Evolutionary conservation across 1,140 invertebrate genomes (phyloP).

Genomic region (Drosophila cardini): DNA sequence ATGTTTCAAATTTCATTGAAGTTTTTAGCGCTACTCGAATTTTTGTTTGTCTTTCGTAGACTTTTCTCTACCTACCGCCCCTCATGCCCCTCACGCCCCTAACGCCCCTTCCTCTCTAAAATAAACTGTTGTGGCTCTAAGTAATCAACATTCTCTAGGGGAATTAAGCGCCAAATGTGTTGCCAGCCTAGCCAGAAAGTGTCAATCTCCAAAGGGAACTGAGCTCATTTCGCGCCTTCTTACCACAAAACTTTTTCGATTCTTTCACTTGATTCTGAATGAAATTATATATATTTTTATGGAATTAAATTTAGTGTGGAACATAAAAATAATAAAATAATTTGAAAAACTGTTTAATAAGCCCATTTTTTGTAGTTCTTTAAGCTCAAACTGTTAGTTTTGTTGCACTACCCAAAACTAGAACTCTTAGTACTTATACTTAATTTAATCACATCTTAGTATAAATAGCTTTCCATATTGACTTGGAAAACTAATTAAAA

Average conservation of each 20-base stretch:
- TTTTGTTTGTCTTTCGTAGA: slow-evolving; percentile 19
- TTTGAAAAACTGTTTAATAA: too few relatives aligned
- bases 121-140: not conserved
- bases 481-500: slow-evolving; percentile 21
- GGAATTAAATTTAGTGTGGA: slow-evolving; percentile 1
- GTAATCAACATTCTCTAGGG: slow-evolving; percentile 27
- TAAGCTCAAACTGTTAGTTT: too few relatives aligned
- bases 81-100: not conserved
- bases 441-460: not conserved
- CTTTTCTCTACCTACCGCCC: slow-evolving; percentile 2
- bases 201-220: slow-evolving; percentile 20
- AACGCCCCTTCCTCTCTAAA: not conserved
- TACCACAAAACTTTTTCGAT: not conserved
- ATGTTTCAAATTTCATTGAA: slow-evolving; percentile 42
- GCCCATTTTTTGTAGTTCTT: too few relatives aligned
- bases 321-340: not conserved
- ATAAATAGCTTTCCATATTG: not conserved
- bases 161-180: slow-evolving; percentile 25
- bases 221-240: not conserved
- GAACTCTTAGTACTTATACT: too few relatives aligned
- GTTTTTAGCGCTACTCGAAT: slow-evolving; percentile 18
- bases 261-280: slow-evolving; percentile 1
- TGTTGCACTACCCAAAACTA: too few relatives aligned
- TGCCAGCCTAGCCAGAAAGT: slow-evolving; percentile 17
- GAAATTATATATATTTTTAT: not conserved